Percentiles rank a stretch among this genome's conserved stretches.
phyloP scores from a whole-genome alignment of 2,888 invertebrate species.

The Seira ritae region DNA sequence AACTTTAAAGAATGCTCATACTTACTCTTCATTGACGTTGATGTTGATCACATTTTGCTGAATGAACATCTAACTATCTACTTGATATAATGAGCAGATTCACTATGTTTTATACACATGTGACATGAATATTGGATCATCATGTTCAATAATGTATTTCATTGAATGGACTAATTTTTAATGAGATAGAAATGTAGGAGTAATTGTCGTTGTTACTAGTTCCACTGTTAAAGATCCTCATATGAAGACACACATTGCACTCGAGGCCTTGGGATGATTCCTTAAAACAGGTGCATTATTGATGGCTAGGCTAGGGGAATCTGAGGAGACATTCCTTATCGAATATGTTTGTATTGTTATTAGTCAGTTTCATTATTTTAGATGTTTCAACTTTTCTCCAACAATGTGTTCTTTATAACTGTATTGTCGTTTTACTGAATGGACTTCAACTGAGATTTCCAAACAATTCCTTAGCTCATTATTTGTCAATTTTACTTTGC shows the following conservation, averaged over 20 bases:
- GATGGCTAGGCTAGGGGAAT: neutral
- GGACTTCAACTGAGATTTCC: neutral
- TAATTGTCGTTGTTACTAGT: neutral
- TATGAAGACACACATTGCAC: constrained; percentile 73
- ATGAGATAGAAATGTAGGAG: no score
- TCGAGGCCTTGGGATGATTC: constrained; percentile 69
- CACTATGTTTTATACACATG: no score
- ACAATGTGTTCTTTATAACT: neutral
- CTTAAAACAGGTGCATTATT: constrained; percentile 16
- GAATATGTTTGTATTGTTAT: neutral
- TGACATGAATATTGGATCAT: no score
- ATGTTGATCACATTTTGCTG: no score
- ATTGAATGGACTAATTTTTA: no score
- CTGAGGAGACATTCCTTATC: constrained; percentile 40
- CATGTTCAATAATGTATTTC: no score
- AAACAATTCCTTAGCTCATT: no score
- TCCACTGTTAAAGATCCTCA: constrained; percentile 33
- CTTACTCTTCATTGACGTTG: no score
- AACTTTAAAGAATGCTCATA: no score
- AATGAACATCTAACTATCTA: no score
- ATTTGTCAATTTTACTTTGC: no score
- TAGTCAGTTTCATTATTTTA: neutral
- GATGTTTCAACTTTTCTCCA: neutral
- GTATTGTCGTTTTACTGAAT: neutral
- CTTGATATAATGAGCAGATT: no score